These are phyloP conservation scores for Manduca sexta DNA, from an alignment of 1,140 invertebrate genomes.

Conservation along the genomic window DNA sequence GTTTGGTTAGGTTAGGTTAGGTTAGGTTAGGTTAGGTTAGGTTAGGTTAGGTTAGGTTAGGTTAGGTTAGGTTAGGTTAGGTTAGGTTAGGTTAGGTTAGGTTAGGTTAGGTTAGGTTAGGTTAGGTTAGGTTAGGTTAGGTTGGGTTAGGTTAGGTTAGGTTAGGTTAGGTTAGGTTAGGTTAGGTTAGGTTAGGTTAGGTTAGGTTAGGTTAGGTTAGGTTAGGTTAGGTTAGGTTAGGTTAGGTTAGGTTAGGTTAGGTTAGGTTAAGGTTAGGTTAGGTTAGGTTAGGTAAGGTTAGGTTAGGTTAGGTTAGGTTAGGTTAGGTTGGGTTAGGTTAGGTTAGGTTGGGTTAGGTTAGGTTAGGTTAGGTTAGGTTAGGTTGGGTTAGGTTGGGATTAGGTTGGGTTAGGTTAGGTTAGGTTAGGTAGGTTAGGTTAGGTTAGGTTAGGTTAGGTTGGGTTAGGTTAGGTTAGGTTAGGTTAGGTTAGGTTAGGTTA, in stretches of 20 bases:
- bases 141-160: slow-evolving; percentile 25
- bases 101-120: slow-evolving; percentile 24
- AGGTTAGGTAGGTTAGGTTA: slow-evolving; percentile 7
- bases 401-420: slow-evolving; percentile 10
- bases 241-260: slow-evolving; percentile 16
- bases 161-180: slow-evolving; percentile 24
- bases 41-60: slow-evolving; percentile 36
- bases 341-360: slow-evolving; percentile 25
- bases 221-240: slow-evolving; percentile 17
- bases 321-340: slow-evolving; percentile 30
- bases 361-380: slow-evolving; percentile 27
- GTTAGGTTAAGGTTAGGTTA: slow-evolving; percentile 12
- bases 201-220: slow-evolving; percentile 22
- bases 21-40: slow-evolving; percentile 32
- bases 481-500: background rate
- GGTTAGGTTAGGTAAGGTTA: too few relatives aligned
- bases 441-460: slow-evolving; percentile 18
- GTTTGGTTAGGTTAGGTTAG: slow-evolving; percentile 36
- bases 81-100: slow-evolving; percentile 41
- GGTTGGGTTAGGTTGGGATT: slow-evolving; percentile 15
- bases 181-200: slow-evolving; percentile 23
- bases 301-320: slow-evolving; percentile 27
- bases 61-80: slow-evolving; percentile 44
- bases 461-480: slow-evolving; percentile 25
- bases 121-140: slow-evolving; percentile 23